Evolutionary conservation across 1,140 invertebrate genomes (phyloP).

Genomic region (Glossosoma conforme): DNA sequence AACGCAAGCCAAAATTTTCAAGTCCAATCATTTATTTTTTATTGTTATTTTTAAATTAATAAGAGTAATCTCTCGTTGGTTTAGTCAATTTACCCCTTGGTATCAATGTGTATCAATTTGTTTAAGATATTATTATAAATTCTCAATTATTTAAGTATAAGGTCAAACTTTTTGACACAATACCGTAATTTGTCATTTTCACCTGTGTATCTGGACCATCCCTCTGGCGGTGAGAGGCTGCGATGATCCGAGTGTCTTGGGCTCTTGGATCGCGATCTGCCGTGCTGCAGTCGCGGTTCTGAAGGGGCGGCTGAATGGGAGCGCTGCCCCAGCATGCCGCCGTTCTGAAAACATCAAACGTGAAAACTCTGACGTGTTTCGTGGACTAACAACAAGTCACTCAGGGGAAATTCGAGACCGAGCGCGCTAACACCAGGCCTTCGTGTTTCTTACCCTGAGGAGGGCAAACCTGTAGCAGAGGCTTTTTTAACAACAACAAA

Average conservation of each 20-base stretch:
- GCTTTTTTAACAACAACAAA: too few relatives aligned
- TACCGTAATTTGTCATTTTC: not conserved
- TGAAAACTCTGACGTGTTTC: not conserved
- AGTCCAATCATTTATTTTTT: too few relatives aligned
- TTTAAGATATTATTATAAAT: not conserved
- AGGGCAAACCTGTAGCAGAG: too few relatives aligned
- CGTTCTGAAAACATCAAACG: conserved; percentile 52
- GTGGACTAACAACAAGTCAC: too few relatives aligned
- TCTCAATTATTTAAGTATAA: not conserved
- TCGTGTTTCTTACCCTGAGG: too few relatives aligned
- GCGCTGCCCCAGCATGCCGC: conserved; percentile 45
- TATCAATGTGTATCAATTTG: not conserved
- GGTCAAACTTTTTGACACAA: not conserved
- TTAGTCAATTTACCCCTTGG: too few relatives aligned
- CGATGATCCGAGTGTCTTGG: conserved; percentile 33
- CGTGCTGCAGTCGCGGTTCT: conserved; percentile 31
- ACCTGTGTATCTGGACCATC: conserved; percentile 30
- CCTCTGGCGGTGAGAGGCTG: conserved; percentile 38
- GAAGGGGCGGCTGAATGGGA: conserved; percentile 46
- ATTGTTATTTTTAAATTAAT: too few relatives aligned
- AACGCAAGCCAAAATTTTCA: too few relatives aligned
- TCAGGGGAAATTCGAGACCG: too few relatives aligned
- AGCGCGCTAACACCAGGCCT: too few relatives aligned
- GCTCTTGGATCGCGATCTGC: conserved; percentile 36
- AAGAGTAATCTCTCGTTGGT: too few relatives aligned